A percentile compares a stretch with the other conserved stretches of the same genome.
These are phyloP conservation scores for Eutolmus rufibarbis DNA, from an alignment of 2,888 invertebrate genomes.

Conservation along the genomic window DNA sequence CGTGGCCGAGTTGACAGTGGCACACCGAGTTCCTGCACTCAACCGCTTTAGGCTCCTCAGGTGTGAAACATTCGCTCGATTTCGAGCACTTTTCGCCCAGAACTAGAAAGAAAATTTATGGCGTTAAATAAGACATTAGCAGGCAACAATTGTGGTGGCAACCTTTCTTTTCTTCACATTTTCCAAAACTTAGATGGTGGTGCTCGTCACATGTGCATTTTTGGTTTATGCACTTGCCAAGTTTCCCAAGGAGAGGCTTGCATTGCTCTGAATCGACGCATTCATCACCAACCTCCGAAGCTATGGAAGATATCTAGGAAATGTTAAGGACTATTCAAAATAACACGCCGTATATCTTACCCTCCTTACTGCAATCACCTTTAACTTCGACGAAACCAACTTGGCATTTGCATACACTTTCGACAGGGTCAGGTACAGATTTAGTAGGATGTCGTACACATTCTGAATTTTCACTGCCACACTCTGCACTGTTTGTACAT, in stretches of 20 bases:
- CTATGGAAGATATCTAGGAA: slow-evolving; percentile 48
- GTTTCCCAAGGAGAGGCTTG: slow-evolving; percentile 56
- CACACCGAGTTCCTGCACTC: slow-evolving; percentile 61
- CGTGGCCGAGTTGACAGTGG: slow-evolving; percentile 57
- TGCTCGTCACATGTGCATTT: slow-evolving; percentile 57
- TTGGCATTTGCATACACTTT: slow-evolving; percentile 57
- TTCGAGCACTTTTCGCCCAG: slow-evolving; percentile 56
- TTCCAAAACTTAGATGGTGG: slow-evolving; percentile 57
- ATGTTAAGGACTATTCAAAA: background rate
- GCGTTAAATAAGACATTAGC: background rate
- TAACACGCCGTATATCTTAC: slow-evolving; percentile 48
- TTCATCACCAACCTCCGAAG: slow-evolving; percentile 56
- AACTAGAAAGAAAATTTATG: slow-evolving; percentile 48
- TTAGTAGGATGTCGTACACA: slow-evolving; percentile 49
- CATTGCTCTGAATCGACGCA: slow-evolving; percentile 60
- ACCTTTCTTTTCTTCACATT: slow-evolving; percentile 57
- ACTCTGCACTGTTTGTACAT: slow-evolving; percentile 56
- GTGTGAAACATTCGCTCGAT: slow-evolving; percentile 58
- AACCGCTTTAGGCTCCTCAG: slow-evolving; percentile 57
- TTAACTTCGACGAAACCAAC: slow-evolving; percentile 59
- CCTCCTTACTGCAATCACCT: slow-evolving; percentile 59
- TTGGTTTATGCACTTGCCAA: slow-evolving; percentile 54
- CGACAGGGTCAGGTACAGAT: slow-evolving; percentile 45
- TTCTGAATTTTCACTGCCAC: slow-evolving; percentile 53
- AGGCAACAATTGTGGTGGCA: background rate